Percentiles rank a stretch among this genome's conserved stretches.
Conservation (phyloP, 2,113 vertebrate genomes). For the Leucoraja erinaceus region DNA sequence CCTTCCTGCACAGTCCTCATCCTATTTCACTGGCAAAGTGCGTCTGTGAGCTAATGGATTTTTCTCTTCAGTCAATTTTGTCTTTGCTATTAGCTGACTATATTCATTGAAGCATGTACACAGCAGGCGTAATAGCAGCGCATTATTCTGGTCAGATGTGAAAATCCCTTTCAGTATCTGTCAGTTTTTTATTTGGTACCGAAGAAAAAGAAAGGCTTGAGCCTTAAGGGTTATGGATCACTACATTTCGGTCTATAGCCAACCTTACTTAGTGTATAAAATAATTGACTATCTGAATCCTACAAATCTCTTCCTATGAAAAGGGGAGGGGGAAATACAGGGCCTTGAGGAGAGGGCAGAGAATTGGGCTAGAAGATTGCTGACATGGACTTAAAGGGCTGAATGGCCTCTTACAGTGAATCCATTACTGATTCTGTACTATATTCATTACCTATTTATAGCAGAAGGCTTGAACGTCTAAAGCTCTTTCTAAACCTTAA, state of each 20-base stretch:
- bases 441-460: neutral
- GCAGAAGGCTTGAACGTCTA: neutral
- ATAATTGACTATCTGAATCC: neutral
- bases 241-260: neutral
- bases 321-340: too few relatives aligned
- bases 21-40: neutral
- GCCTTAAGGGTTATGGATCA: neutral
- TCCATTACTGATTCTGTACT: too few relatives aligned
- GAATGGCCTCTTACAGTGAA: too few relatives aligned
- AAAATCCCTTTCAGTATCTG: neutral
- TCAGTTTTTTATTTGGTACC: neutral
- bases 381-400: too few relatives aligned
- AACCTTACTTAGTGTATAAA: neutral
- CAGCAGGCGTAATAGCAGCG: neutral
- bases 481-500: too few relatives aligned
- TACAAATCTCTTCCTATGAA: neutral
- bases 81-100: constrained; percentile 5
- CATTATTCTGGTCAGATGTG: constrained; percentile 15
- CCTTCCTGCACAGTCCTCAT: neutral
- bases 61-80: constrained; percentile 3
- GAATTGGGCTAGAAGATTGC: too few relatives aligned
- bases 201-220: neutral
- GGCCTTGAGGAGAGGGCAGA: too few relatives aligned
- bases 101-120: neutral
- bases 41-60: neutral